These are phyloP conservation scores for Zenarchopterus dispar DNA, from an alignment of 2,797 vertebrate species.

Conservation along the genomic window DNA sequence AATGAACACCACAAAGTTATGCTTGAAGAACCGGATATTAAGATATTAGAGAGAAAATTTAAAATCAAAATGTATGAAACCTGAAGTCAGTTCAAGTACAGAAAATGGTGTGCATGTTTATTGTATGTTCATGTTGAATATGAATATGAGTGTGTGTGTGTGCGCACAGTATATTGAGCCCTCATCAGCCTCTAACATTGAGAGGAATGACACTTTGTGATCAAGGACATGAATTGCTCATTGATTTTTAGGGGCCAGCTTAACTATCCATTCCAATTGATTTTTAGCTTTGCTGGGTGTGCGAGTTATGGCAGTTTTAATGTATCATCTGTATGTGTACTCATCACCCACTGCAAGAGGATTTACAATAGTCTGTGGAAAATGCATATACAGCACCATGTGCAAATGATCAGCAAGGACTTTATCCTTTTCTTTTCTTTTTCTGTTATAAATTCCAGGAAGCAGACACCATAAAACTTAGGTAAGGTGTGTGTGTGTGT, in stretches of 20 bases:
- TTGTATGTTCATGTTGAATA: constrained; percentile 52
- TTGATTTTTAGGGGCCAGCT: constrained; percentile 88
- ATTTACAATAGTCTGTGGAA: constrained; percentile 66
- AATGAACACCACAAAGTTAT: background rate
- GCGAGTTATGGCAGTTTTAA: constrained; percentile 86
- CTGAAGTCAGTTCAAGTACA: background rate
- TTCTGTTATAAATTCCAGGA: constrained; percentile 39
- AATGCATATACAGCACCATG: constrained; percentile 53
- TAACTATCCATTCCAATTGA: constrained; percentile 90
- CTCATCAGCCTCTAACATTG: constrained; percentile 81
- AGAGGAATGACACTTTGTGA: constrained; percentile 86
- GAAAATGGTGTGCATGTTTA: constrained; percentile 22
- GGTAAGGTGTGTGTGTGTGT: background rate
- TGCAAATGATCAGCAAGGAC: constrained; percentile 48
- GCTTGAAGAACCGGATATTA: background rate
- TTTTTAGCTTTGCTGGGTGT: constrained; percentile 86
- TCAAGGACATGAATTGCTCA: constrained; percentile 89
- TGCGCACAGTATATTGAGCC: constrained; percentile 46
- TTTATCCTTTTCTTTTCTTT: constrained; percentile 45
- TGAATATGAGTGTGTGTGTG: constrained; percentile 39
- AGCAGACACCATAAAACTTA: constrained; percentile 52
- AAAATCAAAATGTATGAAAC: constrained; percentile 21
- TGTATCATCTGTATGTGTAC: constrained; percentile 83
- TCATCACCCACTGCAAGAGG: constrained; percentile 70
- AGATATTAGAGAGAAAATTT: constrained; percentile 3